Base-by-base conservation (phyloP, 2,113 vertebrate species). In the Coptodon bakossiorum region DNA sequence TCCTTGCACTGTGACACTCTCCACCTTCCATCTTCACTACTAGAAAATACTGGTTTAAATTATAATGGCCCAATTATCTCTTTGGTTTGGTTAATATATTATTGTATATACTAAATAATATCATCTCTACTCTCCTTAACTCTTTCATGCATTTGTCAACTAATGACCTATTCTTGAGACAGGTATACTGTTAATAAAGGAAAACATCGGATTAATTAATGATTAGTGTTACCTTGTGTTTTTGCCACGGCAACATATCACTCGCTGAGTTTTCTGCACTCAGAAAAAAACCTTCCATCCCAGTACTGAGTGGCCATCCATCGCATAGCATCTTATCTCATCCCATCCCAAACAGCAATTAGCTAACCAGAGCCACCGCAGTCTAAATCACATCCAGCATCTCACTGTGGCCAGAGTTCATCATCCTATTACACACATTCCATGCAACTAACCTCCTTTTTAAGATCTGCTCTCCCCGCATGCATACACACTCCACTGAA, bases 281-380 rank as follows among this genome's bases (percentile, higher is more conserved):
- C 50, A 85, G 56, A 88, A 83, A 89, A 73, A 88, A 92, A 80
- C 38, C 80, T 61, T 82, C 82, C 3, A 78, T 86, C 87, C 27
- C 22, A 11, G 40, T 13, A 10, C 63, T 89, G 29, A 19, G 63
- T 84, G 80, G 54, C 86, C 80, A 86, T 83, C 83, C 59, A 86
- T 82, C 7, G 34, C 84, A 7, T 68, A 84, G 76, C 86, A 59
- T 82, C 45, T 80, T 81, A 92, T 91, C 90, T 91, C 71, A 84
- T 85, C 83, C 71, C 31, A 80, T 91, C 87, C 89, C 80, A 88
- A 88, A 88, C 78, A 89, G 93, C 88, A 94, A 94, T 95, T 93
- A 93, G 90, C 88, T 76, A 91, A 89, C 89, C 93, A 57, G 82
- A 63, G 40, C 86, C 86, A 59, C 90, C 68, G 59, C 80, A 19